Evolutionary conservation across 2,113 vertebrate genomes (phyloP).

Genomic region (Hepsetus odoe): DNA sequence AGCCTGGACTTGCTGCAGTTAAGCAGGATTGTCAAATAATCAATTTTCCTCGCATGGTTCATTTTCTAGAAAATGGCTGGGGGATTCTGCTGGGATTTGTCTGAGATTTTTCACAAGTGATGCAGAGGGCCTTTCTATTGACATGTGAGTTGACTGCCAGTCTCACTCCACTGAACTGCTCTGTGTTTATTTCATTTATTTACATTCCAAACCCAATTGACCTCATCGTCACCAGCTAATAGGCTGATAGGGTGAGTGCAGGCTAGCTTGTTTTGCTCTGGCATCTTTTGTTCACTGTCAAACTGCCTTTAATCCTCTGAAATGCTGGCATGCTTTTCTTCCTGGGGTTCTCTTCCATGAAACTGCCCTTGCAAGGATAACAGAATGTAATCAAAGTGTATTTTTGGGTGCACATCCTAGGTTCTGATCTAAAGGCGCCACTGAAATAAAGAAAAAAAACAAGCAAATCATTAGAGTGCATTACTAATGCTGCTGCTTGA

Average conservation of each 20-base stretch:
- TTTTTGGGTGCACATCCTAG: slow-evolving; percentile 21
- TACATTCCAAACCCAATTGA: slow-evolving; percentile 31
- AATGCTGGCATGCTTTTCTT: neutral
- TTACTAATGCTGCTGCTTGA: slow-evolving; percentile 61
- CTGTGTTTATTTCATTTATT: slow-evolving; percentile 58
- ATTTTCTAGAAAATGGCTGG: slow-evolving; percentile 54
- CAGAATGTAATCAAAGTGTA: slow-evolving; percentile 35
- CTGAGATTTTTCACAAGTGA: slow-evolving; percentile 58
- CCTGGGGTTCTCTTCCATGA: neutral
- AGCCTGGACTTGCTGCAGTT: slow-evolving; percentile 55
- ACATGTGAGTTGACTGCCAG: slow-evolving; percentile 60
- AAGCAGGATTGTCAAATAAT: slow-evolving; percentile 69
- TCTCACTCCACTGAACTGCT: slow-evolving; percentile 60
- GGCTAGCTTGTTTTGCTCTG: neutral
- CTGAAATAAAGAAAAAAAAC: slow-evolving; percentile 52
- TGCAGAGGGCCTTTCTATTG: slow-evolving; percentile 54
- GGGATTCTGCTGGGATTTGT: slow-evolving; percentile 57
- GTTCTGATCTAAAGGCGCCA: slow-evolving; percentile 48
- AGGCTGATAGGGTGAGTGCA: neutral
- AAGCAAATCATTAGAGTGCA: slow-evolving; percentile 54
- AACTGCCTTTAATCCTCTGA: slow-evolving; percentile 3
- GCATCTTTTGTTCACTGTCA: neutral
- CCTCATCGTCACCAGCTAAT: slow-evolving; percentile 19
- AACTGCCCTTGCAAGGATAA: neutral
- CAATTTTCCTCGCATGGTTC: slow-evolving; percentile 57